Conservation (phyloP, 2,888 invertebrate species). For the Sipha maydis region DNA sequence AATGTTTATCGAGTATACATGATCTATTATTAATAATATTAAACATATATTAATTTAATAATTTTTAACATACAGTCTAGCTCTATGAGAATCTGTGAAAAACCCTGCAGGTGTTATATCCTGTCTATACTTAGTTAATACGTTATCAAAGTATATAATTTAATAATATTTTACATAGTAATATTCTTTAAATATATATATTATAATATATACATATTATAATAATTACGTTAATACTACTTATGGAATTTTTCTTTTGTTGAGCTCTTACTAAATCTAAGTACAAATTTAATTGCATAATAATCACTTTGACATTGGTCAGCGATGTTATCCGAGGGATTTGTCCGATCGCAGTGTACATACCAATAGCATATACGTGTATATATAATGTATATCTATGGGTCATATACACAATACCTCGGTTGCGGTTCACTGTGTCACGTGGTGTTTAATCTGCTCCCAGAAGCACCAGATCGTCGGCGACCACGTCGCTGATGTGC, state of each 20-base stretch:
- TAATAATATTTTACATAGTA: not conserved
- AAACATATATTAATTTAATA: too few relatives aligned
- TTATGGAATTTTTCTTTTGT: slow-evolving; percentile 41
- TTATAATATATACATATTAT: slow-evolving; percentile 9
- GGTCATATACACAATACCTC: not conserved
- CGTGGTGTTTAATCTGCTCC: slow-evolving; percentile 70
- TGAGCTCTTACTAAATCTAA: slow-evolving; percentile 54
- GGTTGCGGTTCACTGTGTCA: not conserved
- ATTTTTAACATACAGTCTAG: not conserved
- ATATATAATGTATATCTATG: not conserved
- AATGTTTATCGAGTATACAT: not conserved
- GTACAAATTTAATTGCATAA: slow-evolving; percentile 39
- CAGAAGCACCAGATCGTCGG: slow-evolving; percentile 89
- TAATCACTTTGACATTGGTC: not conserved
- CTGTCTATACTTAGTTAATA: slow-evolving; percentile 43
- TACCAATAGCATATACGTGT: not conserved
- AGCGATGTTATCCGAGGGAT: not conserved
- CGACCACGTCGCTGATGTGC: slow-evolving; percentile 94
- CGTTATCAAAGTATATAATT: not conserved
- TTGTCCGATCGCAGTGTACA: too few relatives aligned
- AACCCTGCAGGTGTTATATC: slow-evolving; percentile 59
- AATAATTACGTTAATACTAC: slow-evolving; percentile 43
- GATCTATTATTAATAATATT: too few relatives aligned
- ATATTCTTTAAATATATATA: not conserved
- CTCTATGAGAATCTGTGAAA: slow-evolving; percentile 54